phyloP scores from a whole-genome alignment of 2,113 vertebrate genomes.

The mouse (Mus musculus) region GRCm39 chr15:20739001-20739500 shows the following conservation, averaged over 20 bases:
- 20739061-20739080: not conserved
- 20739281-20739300: not conserved
- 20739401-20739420: not conserved
- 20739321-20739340: not conserved
- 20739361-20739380: not conserved
- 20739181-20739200: no score
- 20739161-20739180: not conserved
- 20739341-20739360: not conserved
- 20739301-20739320: not conserved
- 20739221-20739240: not conserved
- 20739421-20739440: not conserved
- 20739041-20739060: not conserved
- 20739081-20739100: not conserved
- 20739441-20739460: not conserved
- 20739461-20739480: no score
- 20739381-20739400: not conserved
- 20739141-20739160: not conserved
- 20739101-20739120: not conserved
- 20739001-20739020: no score
- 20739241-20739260: not conserved
- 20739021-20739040: not conserved
- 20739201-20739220: not conserved
- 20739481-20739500: not conserved
- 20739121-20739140: not conserved
- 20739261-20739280: accelerated